A percentile compares a stretch with the other conserved stretches of the same genome.
These are phyloP conservation scores for Pteromalus puparum DNA, from an alignment of 1,140 invertebrate species.

Conservation along the genomic window DNA sequence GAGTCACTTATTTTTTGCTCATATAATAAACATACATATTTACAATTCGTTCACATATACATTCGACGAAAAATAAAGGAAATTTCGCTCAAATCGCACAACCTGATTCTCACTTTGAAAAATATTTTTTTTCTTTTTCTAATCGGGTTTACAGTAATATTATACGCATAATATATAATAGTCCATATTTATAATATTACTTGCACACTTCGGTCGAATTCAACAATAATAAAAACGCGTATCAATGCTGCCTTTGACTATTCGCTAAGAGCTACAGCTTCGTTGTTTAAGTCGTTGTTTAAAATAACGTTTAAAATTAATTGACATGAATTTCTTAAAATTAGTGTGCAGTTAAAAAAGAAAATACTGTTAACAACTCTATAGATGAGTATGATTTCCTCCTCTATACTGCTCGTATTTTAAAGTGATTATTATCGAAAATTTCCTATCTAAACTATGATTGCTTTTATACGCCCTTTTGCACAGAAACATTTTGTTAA, in stretches of 20 bases:
- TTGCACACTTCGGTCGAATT: background rate
- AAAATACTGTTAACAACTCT: slow-evolving; percentile 41
- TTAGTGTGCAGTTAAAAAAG: background rate
- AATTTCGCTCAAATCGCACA: background rate
- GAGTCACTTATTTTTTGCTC: background rate
- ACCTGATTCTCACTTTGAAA: slow-evolving; percentile 28
- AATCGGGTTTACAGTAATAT: slow-evolving; percentile 7
- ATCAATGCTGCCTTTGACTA: slow-evolving; percentile 40
- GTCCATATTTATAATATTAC: background rate
- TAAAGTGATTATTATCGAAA: background rate
- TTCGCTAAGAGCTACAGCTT: slow-evolving; percentile 38
- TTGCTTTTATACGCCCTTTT: background rate
- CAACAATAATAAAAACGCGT: slow-evolving; percentile 17
- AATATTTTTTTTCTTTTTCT: background rate
- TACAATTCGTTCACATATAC: slow-evolving; percentile 33
- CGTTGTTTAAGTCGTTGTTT: slow-evolving; percentile 22
- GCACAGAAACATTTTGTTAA: background rate
- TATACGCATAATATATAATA: background rate
- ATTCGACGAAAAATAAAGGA: slow-evolving; percentile 1
- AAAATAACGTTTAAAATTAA: background rate
- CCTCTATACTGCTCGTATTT: background rate
- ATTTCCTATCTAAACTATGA: background rate
- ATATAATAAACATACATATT: slow-evolving; percentile 33
- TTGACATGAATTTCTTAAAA: background rate
- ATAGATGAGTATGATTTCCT: slow-evolving; percentile 11